phyloP scores from a whole-genome alignment of 2,888 invertebrate species.

The Papilio protenor region DNA sequence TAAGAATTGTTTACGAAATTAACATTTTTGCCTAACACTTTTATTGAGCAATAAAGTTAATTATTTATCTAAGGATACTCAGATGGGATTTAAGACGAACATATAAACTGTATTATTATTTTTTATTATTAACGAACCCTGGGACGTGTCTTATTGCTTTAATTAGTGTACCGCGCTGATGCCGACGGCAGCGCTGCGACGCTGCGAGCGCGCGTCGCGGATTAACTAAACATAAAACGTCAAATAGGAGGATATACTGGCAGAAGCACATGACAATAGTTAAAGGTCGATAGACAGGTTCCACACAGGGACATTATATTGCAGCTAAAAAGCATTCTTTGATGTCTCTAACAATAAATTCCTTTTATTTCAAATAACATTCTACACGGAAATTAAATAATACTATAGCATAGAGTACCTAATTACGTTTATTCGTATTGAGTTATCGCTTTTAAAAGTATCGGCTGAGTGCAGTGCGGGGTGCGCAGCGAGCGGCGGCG shows the following conservation, averaged over 20 bases:
- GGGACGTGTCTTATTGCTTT: background rate
- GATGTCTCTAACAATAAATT: background rate
- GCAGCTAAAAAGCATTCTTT: background rate
- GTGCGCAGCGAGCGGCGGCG: slow-evolving; percentile 53
- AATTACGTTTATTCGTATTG: slow-evolving; percentile 32
- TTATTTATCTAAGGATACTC: background rate
- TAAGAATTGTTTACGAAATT: background rate
- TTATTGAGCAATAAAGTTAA: slow-evolving; percentile 8
- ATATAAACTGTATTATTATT: background rate
- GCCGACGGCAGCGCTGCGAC: background rate
- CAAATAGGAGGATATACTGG: background rate
- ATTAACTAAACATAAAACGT: background rate
- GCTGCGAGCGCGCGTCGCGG: background rate
- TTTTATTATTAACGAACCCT: background rate
- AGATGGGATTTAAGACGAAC: background rate
- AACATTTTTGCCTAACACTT: background rate
- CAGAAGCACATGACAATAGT: background rate
- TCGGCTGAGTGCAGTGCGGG: background rate
- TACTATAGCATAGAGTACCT: slow-evolving; percentile 20
- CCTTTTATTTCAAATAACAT: background rate
- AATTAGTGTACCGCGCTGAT: background rate
- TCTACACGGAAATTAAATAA: slow-evolving; percentile 22
- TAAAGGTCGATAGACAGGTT: background rate
- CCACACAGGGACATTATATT: background rate
- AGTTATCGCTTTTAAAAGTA: slow-evolving; percentile 35